Evolutionary conservation across 2,888 invertebrate species (phyloP).

Genomic region (Lasioglossum malachurum): DNA sequence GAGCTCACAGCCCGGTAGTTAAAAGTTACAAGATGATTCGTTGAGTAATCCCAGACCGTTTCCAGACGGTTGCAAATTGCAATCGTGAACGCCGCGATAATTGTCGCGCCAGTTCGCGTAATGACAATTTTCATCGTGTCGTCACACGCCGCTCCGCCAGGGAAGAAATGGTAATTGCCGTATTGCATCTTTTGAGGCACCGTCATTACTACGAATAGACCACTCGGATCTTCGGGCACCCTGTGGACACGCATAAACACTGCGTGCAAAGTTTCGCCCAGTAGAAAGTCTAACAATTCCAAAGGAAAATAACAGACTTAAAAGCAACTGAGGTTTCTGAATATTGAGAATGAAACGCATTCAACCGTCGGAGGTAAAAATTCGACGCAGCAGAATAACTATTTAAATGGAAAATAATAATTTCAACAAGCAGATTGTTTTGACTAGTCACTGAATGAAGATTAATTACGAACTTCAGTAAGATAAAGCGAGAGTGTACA

Average conservation of each 20-base stretch:
- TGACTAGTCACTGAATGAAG: background rate
- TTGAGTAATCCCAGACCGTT: slow-evolving; percentile 84
- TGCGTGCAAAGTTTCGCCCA: background rate
- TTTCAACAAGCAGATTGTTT: background rate
- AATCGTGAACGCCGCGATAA: slow-evolving; percentile 84
- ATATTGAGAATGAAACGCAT: background rate
- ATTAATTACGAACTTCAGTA: background rate
- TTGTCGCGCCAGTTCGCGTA: slow-evolving; percentile 82
- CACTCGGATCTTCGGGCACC: slow-evolving; percentile 66
- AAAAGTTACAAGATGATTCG: slow-evolving; percentile 84
- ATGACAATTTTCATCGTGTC: slow-evolving; percentile 84
- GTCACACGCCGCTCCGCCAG: slow-evolving; percentile 72
- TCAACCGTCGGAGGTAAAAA: background rate
- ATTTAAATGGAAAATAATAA: background rate
- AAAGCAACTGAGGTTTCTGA: background rate
- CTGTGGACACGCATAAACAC: slow-evolving; percentile 42
- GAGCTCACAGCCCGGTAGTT: slow-evolving; percentile 77
- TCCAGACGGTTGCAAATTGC: slow-evolving; percentile 83
- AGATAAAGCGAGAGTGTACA: background rate
- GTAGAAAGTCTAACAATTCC: background rate
- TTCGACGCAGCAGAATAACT: background rate
- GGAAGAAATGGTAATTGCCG: slow-evolving; percentile 78
- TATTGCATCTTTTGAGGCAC: slow-evolving; percentile 80
- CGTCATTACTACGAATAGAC: slow-evolving; percentile 73
- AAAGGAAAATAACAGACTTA: no score